Base-by-base conservation (phyloP, 1,140 invertebrate species). In the Drosophila funebris region DNA sequence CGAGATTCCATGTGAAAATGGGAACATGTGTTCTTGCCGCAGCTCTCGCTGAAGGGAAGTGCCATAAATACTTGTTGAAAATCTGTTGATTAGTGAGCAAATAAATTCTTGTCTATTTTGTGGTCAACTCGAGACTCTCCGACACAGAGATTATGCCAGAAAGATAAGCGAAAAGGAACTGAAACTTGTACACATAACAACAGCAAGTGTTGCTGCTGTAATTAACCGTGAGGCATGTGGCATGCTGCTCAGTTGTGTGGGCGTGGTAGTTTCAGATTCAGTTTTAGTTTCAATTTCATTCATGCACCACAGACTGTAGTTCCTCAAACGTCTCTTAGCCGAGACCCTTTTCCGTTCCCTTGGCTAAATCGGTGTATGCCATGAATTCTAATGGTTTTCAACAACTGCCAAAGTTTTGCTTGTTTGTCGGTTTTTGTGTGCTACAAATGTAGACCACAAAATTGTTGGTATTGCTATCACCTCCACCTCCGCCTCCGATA, bases 1-100 rank as follows among this genome's bases (percentile, higher is more conserved):
- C 22, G 37, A 36, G 20, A 46, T 37, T 48, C 22, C 41, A 46
- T 81, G 78, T 75, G 75, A 81, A 81, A 74, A 76, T 73, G 53
- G 66, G 67, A 90, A 87, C 87, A 90, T 90, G 78, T 90, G 87
- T 89, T 53, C 13, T 41, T 79, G 46, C n/a, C 60, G 66, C n/a
- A 41, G 54, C 56, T 37, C 33, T 62, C 37, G 37, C 44, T 56
- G 37, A 53, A 44, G 54, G 63, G 71, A 69, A 69, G 57, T 69
- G 62, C 67, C 80, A 80, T 85, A 87, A 87, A 87, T 85, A 75
- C 73, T 64, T 46, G 67, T 43, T 80, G 57, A 70, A 78, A 88
- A 87, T 87, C 83, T 87, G 83, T 83, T 87, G 78, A 87, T 87
- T 88, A 64, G 78, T 76, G 60, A 64, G 71, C 71, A 82, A 87